Conservation (phyloP, 92 coral and sea anemone species). For the Palythoa caribaeorum region DNA sequence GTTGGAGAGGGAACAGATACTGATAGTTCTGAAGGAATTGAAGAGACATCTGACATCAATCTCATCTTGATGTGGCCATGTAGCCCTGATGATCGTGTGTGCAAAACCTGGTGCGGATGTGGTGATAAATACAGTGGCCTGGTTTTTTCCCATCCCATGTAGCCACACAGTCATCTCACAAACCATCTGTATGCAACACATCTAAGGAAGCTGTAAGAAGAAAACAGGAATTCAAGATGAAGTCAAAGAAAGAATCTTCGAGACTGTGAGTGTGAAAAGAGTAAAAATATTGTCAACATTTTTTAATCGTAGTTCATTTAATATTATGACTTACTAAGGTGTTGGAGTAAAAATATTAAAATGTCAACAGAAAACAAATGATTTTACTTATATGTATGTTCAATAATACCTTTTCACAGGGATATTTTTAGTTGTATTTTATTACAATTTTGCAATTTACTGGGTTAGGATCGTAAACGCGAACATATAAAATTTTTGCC, state of each 20-base stretch:
- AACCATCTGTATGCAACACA: constrained; percentile 59
- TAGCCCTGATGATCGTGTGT: background rate
- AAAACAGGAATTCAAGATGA: constrained; percentile 1
- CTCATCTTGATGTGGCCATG: background rate
- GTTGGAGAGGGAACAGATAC: too few species aligned
- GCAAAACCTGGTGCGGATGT: constrained; percentile 25
- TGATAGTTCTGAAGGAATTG: too few species aligned
- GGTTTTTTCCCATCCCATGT: constrained; percentile 63
- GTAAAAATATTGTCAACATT: too few species aligned
- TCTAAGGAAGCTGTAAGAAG: constrained; percentile 39
- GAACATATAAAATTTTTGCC: too few species aligned
- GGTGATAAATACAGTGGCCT: constrained; percentile 69
- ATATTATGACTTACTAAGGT: background rate
- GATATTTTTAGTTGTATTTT: too few species aligned
- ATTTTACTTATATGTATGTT: too few species aligned
- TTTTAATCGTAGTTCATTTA: too few species aligned
- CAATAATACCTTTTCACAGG: too few species aligned
- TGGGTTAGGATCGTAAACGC: too few species aligned
- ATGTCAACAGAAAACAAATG: background rate
- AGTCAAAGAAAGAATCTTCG: too few species aligned
- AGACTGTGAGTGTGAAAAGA: too few species aligned
- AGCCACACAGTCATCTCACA: constrained; percentile 46
- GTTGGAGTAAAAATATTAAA: background rate
- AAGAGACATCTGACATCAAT: background rate
- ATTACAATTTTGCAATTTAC: too few species aligned